These are phyloP conservation scores for Pantherophis vulpinus DNA, from an alignment of 2,797 vertebrate species.

Conservation along the genomic window DNA sequence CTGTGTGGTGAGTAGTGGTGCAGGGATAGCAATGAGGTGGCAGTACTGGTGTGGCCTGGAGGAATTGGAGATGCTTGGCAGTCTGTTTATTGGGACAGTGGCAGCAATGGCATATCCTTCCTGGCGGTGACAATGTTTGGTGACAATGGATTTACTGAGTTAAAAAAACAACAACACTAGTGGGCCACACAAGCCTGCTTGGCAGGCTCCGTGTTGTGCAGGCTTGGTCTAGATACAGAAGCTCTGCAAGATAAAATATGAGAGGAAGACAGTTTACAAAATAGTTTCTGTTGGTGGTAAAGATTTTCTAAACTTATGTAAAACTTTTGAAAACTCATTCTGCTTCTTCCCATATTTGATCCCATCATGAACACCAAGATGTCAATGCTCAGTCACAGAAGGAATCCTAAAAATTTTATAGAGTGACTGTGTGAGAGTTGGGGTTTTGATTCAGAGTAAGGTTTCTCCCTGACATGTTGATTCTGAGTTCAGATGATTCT, in stretches of 20 bases:
- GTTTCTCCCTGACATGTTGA: not conserved
- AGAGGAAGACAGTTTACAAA: not conserved
- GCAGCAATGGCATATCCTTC: not conserved
- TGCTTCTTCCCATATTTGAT: not conserved
- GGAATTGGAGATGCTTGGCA: not conserved
- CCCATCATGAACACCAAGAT: not conserved
- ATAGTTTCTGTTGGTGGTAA: not conserved
- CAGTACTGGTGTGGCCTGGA: not conserved
- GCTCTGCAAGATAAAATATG: not conserved
- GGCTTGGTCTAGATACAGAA: not conserved
- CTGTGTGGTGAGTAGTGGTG: not conserved
- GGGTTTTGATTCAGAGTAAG: not conserved
- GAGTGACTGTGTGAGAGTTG: not conserved
- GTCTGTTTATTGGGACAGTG: not conserved
- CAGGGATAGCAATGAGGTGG: not conserved
- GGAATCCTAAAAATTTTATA: not conserved
- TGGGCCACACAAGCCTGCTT: not conserved
- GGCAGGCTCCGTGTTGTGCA: not conserved
- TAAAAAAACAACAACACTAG: not conserved
- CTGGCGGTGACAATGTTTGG: not conserved
- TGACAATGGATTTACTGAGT: not conserved
- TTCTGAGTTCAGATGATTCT: not conserved
- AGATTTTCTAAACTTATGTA: not conserved
- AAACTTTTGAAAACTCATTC: not conserved
- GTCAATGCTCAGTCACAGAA: not conserved